Conservation (phyloP, 2,888 invertebrate genomes). For the Athrips mouffetella region DNA sequence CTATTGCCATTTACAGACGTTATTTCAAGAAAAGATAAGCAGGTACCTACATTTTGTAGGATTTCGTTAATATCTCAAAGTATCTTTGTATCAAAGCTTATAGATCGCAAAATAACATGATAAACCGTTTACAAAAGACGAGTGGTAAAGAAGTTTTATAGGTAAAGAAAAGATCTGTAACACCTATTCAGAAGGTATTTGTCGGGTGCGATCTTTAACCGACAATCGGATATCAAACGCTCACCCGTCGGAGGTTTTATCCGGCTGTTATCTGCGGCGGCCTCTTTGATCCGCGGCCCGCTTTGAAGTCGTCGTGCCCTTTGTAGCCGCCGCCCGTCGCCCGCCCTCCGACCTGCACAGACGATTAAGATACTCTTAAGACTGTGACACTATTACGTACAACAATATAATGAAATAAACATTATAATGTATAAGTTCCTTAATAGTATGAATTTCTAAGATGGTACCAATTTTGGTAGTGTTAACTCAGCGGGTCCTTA, state of each 20-base stretch:
- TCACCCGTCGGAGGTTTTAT: slow-evolving; percentile 54
- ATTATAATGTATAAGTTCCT: too few relatives aligned
- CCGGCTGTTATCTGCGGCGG: slow-evolving; percentile 54
- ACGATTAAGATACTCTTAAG: slow-evolving; percentile 49
- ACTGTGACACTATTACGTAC: slow-evolving; percentile 21
- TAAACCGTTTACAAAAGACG: slow-evolving; percentile 19
- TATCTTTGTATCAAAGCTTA: slow-evolving; percentile 5
- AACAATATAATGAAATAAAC: not conserved
- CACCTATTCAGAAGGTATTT: slow-evolving; percentile 48
- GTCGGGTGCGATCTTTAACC: slow-evolving; percentile 48
- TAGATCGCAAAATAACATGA: slow-evolving; percentile 27
- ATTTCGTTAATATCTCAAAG: not conserved
- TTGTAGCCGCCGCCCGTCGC: slow-evolving; percentile 42
- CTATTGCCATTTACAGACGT: not conserved
- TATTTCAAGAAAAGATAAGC: not conserved
- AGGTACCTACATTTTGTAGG: not conserved
- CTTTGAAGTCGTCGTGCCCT: slow-evolving; percentile 61
- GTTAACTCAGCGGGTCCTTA: too few relatives aligned
- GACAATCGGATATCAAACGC: slow-evolving; percentile 67
- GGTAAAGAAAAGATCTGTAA: slow-evolving; percentile 31
- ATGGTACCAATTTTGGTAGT: too few relatives aligned
- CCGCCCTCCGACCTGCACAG: slow-evolving; percentile 49
- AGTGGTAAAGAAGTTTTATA: slow-evolving; percentile 22
- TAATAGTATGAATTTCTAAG: too few relatives aligned
- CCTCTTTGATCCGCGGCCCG: slow-evolving; percentile 54